Evolutionary conservation across 2,888 invertebrate species (phyloP).

Genomic region (Ariolimax columbianus): DNA sequence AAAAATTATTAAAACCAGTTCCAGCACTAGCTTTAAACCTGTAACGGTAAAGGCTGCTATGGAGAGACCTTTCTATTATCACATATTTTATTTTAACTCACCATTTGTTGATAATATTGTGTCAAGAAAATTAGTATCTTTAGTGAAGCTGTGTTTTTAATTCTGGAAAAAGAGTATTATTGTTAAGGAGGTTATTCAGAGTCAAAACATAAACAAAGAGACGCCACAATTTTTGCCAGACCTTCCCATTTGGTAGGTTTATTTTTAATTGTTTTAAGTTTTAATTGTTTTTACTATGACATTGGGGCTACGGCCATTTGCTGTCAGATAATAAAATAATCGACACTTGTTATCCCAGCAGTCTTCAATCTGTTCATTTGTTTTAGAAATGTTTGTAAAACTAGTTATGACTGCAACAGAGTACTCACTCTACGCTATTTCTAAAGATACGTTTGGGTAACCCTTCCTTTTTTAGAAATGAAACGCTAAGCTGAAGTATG

Average conservation of each 20-base stretch:
- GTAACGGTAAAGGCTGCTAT: background rate
- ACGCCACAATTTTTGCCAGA: background rate
- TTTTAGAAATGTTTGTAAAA: background rate
- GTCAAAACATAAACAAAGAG: background rate
- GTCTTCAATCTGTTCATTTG: background rate
- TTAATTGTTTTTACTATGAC: slow-evolving; percentile 9
- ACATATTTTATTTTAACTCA: no score
- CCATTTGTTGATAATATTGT: no score
- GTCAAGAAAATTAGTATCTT: background rate
- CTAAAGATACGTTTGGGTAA: background rate
- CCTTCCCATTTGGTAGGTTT: slow-evolving; percentile 23
- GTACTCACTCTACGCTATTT: background rate
- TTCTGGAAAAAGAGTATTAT: background rate
- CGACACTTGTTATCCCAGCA: slow-evolving; percentile 16
- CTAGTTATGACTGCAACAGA: background rate
- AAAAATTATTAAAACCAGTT: no score
- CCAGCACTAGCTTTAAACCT: background rate
- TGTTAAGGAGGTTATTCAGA: background rate
- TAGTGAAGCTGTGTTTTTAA: background rate
- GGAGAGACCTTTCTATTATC: background rate
- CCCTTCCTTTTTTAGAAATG: background rate
- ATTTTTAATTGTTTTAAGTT: slow-evolving; percentile 1
- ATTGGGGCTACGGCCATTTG: slow-evolving; percentile 35
- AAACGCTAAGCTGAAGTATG: background rate
- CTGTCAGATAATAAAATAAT: slow-evolving; percentile 40